phyloP scores from a whole-genome alignment of 2,888 invertebrate genomes.

The Megalurothrips usitatus region DNA sequence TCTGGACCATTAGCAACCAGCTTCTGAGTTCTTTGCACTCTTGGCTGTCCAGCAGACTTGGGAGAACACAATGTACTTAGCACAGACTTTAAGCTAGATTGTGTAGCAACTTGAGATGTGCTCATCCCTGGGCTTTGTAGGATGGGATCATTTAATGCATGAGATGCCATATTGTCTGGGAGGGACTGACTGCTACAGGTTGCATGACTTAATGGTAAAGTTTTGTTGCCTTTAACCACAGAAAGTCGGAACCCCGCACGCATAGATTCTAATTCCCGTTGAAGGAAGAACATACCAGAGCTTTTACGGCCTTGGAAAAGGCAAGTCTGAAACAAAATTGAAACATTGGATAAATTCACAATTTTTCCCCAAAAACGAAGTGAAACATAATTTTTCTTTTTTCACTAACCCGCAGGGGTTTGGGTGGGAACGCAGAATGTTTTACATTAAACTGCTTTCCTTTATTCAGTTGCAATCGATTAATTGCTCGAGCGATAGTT shows the following conservation, averaged over 20 bases:
- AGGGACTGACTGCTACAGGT: not conserved
- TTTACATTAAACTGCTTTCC: slow-evolving; percentile 20
- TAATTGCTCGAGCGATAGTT: not conserved
- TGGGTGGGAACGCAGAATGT: not conserved
- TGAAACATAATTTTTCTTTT: not conserved
- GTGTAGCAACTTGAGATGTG: not conserved
- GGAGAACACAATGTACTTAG: not conserved
- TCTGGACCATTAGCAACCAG: not conserved
- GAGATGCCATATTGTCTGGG: not conserved
- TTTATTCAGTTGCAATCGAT: not conserved
- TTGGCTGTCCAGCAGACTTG: not conserved
- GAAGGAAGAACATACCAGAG: slow-evolving; percentile 5
- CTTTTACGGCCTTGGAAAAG: not conserved
- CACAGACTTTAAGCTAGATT: not conserved
- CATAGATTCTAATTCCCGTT: not conserved
- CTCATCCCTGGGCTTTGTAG: not conserved
- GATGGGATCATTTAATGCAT: not conserved
- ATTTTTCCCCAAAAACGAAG: not conserved
- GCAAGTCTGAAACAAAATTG: not conserved
- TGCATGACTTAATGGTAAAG: not conserved
- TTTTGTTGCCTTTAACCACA: not conserved
- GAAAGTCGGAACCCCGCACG: not conserved
- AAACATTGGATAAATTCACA: not conserved
- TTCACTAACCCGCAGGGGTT: not conserved
- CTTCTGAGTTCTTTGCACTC: not conserved